Percentiles rank a stretch among this genome's conserved stretches.
Evolutionary conservation across 2,888 invertebrate species (phyloP).

Genomic region (Pandemis cinnamomeana): DNA sequence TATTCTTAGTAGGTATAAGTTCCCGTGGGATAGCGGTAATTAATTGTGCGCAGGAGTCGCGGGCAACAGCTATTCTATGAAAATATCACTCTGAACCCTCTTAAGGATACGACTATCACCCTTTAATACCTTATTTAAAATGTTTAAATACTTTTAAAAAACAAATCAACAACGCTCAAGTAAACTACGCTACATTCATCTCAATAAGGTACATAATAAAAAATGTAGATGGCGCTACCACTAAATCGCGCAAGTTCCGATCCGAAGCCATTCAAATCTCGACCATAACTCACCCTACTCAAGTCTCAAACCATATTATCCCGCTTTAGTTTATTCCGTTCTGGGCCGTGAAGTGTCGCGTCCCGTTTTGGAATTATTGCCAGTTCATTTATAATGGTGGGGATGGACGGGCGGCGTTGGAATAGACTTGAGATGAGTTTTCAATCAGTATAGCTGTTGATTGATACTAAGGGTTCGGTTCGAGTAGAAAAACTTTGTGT

Average conservation of each 20-base stretch:
- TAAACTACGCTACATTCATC: not conserved
- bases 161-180: not conserved
- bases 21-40: no score
- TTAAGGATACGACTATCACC: no score
- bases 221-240: constrained; percentile 17
- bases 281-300: not conserved
- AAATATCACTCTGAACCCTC: no score
- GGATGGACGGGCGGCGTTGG: constrained; percentile 32
- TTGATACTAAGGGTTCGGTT: constrained; percentile 29
- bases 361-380: constrained; percentile 27
- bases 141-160: constrained; percentile 2
- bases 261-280: not conserved
- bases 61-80: no score
- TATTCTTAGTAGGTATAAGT: no score
- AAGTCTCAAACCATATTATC: not conserved
- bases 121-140: not conserved
- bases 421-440: constrained; percentile 32
- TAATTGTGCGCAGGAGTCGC: no score
- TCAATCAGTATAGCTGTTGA: constrained; percentile 33
- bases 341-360: constrained; percentile 15
- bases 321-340: constrained; percentile 20
- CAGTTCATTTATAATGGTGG: constrained; percentile 38
- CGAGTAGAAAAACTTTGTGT: not conserved
- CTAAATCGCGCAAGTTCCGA: not conserved
- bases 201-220: constrained; percentile 14